Percentiles rank a stretch among this genome's conserved stretches.
Conservation (phyloP, 2,113 vertebrate genomes). For the Apistogramma diplotaenia region DNA sequence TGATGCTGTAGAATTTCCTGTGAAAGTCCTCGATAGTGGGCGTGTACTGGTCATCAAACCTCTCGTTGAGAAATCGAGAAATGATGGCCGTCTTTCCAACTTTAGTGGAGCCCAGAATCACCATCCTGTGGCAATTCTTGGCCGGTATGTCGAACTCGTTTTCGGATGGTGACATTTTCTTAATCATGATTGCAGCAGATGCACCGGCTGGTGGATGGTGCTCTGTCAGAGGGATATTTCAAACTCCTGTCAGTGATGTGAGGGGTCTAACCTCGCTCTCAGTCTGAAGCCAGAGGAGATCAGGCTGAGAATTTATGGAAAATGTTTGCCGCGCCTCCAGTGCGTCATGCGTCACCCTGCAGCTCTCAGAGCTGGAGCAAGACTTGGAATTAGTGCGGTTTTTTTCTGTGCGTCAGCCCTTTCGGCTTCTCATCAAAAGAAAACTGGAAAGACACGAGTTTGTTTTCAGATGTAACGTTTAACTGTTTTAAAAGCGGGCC, state of each 20-base stretch:
- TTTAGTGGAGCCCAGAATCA: slow-evolving; percentile 95
- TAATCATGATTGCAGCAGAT: slow-evolving; percentile 86
- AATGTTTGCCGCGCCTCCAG: slow-evolving; percentile 52
- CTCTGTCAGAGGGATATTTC: not conserved
- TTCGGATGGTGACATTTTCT: slow-evolving; percentile 90
- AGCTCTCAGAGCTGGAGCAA: slow-evolving; percentile 18
- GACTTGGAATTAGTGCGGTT: slow-evolving; percentile 27
- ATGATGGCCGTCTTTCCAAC: slow-evolving; percentile 98
- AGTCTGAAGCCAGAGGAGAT: slow-evolving; percentile 9
- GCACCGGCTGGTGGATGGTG: not conserved
- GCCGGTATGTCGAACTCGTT: slow-evolving; percentile 89
- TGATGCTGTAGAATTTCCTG: slow-evolving; percentile 96
- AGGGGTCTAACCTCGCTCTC: not conserved
- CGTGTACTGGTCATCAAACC: slow-evolving; percentile 94
- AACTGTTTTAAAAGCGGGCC: not conserved
- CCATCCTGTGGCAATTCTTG: slow-evolving; percentile 97
- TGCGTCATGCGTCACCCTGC: slow-evolving; percentile 61
- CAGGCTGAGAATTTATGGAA: slow-evolving; percentile 55
- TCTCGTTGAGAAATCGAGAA: slow-evolving; percentile 91
- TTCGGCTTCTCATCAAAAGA: not conserved
- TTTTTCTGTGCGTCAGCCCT: slow-evolving; percentile 53
- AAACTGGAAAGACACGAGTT: not conserved
- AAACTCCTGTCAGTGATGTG: not conserved
- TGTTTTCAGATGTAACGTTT: not conserved
- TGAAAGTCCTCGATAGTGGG: slow-evolving; percentile 99